phyloP scores from a whole-genome alignment of 2,888 invertebrate genomes.

The Ochropleura plecta region DNA sequence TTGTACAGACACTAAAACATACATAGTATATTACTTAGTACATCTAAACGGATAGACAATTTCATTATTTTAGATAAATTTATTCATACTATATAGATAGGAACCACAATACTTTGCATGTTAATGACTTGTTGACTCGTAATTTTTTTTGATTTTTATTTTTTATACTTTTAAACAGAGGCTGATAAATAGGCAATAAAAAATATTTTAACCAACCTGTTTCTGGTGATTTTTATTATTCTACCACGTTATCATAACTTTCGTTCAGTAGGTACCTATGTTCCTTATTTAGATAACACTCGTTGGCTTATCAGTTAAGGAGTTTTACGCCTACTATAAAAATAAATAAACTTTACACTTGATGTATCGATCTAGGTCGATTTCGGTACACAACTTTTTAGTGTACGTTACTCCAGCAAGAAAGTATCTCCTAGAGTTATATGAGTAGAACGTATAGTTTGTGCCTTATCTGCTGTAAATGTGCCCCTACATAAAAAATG shows the following conservation, averaged over 20 bases:
- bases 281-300: conserved; percentile 62
- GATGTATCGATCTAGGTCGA: conserved; percentile 84
- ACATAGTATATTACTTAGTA: background rate
- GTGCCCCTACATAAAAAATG: too few species aligned
- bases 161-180: background rate
- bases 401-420: too few species aligned
- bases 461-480: too few species aligned
- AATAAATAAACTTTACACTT: conserved; percentile 76
- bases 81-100: background rate
- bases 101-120: background rate
- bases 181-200: background rate
- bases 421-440: too few species aligned
- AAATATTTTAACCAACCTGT: conserved; percentile 15
- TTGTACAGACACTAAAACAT: background rate
- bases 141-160: background rate
- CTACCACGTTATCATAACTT: conserved; percentile 42
- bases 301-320: conserved; percentile 77
- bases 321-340: conserved; percentile 75
- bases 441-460: too few species aligned
- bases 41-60: background rate
- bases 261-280: conserved; percentile 41
- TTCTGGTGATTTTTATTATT: conserved; percentile 36
- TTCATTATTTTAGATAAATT: background rate
- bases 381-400: conserved; percentile 71
- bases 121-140: background rate